Evolutionary conservation across 2,113 vertebrate genomes (phyloP), one percentile per base, ranked within the genome.

Genomic region (Tylochromis polylepis): DNA sequence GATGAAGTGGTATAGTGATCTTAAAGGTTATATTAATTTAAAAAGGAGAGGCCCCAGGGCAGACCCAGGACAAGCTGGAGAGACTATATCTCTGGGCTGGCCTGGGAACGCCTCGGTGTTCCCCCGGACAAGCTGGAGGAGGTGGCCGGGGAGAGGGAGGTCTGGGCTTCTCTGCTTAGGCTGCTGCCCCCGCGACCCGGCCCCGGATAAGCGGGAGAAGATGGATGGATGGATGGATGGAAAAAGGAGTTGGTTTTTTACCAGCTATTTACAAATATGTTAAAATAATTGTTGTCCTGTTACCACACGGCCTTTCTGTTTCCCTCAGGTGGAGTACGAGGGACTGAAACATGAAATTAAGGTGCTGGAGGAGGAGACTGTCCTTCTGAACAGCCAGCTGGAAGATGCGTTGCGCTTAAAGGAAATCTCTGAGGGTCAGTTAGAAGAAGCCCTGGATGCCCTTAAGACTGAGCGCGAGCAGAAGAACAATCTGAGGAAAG

Each of bases 311-410:
- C 67, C 41, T 62, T 4, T 59, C 36, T 85, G 9, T 27, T 58
- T 59, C 38, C 18, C 6, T 81, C 96, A 99, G 98, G 98, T 99
- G 91, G 99, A 99, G 93, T 99, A 98, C 3, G 99, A 99, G 95
- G 98, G 98, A 49, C 95, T 99, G 94, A 99, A 99, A 90, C 99
- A 99, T 85, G 99, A 99, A 95, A 99, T 99, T 81, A 99, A 99
- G 82, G 97, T 99, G 2, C 96, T 99, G 83, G 99, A 98, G 91
- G 99, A 99, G 94, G 98, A 99, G 92, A 98, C 97, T 0, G 98
- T 98, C 18, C 97, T 99, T 16, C 97, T 99, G 46, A 99, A 99
- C 93, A 99, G 98, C 91, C 99, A 99, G 94, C 96, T 99, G 87
- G 99, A 99, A 88, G 99, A 99, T 24, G 98, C 99, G 4, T 94